Base-by-base conservation (phyloP, 53 echinoderm and acorn worm genomes). In the Paracentrotus lividus region DNA sequence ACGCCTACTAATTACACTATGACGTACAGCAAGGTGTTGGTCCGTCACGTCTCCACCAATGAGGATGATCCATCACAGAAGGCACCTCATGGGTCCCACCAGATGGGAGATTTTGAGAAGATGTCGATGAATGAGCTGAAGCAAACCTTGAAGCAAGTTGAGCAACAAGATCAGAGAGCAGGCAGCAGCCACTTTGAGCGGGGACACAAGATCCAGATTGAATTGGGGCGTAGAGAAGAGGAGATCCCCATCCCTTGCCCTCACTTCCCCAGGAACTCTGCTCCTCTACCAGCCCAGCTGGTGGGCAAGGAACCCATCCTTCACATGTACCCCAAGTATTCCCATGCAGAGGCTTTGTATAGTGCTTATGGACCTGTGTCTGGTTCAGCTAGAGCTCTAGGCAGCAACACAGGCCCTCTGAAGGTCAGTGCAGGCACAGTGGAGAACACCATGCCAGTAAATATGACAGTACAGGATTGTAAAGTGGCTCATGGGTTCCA, bases 11-110 rank as follows among this genome's bases (percentile, higher is more conserved):
- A 98, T 56, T 96, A 97, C 77, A 98, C 98, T 6, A 96, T 95
- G 94, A 97, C 96, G 0, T 94, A 91, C 51, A 97, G 97, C 86
- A 98, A 98, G 94, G 96, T 97, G n/a, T 95, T 95, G 85, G 93
- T 97, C 16, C 95, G 96, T 14, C 98, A 98, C 77, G 94, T 98
- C 54, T 96, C 96, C 33, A 93, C 96, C 12, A 94, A 93, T 15
- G 95, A 96, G 14, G 94, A 93, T 56, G 94, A 93, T 21, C 38
- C 45, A 0, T 31, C 57, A 56, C 95, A 96, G 55, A 94, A 94
- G 64, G 93, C 90, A 20, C 84, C 90, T 51, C 94, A 93, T 67
- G 95, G 96, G 40, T 93, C 94, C 27, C 96, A 97, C 57, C 89
- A 92, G 47, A 94, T 96, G 90, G 92, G 95, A 21, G 98, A 98